Percentiles rank a stretch among this genome's conserved stretches.
Evolutionary conservation across 2,888 invertebrate genomes (phyloP).

Genomic region (Caenorhabditis sinica): DNA sequence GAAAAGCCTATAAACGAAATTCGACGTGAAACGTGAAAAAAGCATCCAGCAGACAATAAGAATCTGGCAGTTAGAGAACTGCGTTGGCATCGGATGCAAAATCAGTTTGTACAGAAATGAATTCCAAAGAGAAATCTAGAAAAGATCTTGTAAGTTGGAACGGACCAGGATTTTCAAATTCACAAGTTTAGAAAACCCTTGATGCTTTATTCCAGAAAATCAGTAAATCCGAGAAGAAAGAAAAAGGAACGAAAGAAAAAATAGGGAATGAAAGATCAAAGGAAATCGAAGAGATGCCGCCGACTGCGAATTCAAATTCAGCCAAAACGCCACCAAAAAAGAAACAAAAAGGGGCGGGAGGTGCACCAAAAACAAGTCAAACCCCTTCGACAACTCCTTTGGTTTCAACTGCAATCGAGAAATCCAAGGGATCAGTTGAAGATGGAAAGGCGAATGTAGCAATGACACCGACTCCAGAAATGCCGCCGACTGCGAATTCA

Average conservation of each 20-base stretch:
- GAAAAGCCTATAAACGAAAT: no score
- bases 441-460: not conserved
- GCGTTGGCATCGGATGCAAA: not conserved
- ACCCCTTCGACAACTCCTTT: constrained; percentile 4
- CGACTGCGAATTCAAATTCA: constrained; percentile 40
- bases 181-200: no score
- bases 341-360: not conserved
- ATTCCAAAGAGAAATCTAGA: not conserved
- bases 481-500: no score
- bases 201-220: constrained; percentile 8
- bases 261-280: constrained; percentile 7
- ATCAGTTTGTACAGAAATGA: not conserved
- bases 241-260: constrained; percentile 11
- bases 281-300: constrained; percentile 40
- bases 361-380: constrained; percentile 16
- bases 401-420: not conserved
- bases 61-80: no score
- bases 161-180: not conserved
- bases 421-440: not conserved
- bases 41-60: no score
- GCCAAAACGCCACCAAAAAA: constrained; percentile 7
- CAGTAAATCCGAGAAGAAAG: constrained; percentile 2
- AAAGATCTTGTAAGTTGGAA: not conserved
- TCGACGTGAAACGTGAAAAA: no score
- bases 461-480: constrained; percentile 31